phyloP scores from a whole-genome alignment of 1,140 invertebrate species.

The Drosophila carrolli region DNA sequence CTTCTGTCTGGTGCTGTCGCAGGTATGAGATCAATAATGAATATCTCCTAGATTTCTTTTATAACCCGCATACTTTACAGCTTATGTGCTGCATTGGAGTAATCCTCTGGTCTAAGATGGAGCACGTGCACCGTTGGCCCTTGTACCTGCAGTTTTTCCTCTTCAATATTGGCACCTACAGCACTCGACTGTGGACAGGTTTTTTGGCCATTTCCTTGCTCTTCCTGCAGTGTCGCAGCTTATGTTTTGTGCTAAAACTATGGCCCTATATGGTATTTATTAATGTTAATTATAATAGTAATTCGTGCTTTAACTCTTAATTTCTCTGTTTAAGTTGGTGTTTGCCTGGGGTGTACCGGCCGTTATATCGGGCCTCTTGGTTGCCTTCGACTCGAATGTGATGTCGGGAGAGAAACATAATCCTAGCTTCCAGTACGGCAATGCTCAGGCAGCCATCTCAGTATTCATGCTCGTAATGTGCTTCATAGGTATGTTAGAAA shows the following conservation, averaged over 20 bases:
- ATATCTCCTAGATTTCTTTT: background rate
- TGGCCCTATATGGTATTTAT: slow-evolving; percentile 86
- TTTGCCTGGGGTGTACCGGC: slow-evolving; percentile 90
- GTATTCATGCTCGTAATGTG: slow-evolving; percentile 88
- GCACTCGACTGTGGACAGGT: slow-evolving; percentile 92
- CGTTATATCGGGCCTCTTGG: slow-evolving; percentile 86
- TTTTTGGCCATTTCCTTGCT: slow-evolving; percentile 92
- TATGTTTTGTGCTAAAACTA: slow-evolving; percentile 91
- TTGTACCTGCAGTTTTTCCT: slow-evolving; percentile 90
- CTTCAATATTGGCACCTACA: slow-evolving; percentile 90
- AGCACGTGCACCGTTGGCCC: slow-evolving; percentile 85
- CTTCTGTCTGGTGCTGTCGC: slow-evolving; percentile 90
- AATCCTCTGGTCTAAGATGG: slow-evolving; percentile 88
- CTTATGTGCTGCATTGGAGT: slow-evolving; percentile 88
- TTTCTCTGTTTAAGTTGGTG: slow-evolving; percentile 86
- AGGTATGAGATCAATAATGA: slow-evolving; percentile 84
- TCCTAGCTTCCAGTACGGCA: slow-evolving; percentile 93
- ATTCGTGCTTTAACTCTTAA: background rate
- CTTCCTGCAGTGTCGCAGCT: slow-evolving; percentile 92
- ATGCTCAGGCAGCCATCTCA: slow-evolving; percentile 89
- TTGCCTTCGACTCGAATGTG: slow-evolving; percentile 85
- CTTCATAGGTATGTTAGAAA: slow-evolving; percentile 86
- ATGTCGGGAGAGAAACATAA: slow-evolving; percentile 87
- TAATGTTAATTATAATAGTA: rapidly evolving
- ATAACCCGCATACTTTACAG: slow-evolving; percentile 72